A percentile compares a stretch with the other conserved stretches of the same genome.
phyloP scores from a whole-genome alignment of 92 coral and sea anemone genomes.

The Heteractis magnifica region DNA sequence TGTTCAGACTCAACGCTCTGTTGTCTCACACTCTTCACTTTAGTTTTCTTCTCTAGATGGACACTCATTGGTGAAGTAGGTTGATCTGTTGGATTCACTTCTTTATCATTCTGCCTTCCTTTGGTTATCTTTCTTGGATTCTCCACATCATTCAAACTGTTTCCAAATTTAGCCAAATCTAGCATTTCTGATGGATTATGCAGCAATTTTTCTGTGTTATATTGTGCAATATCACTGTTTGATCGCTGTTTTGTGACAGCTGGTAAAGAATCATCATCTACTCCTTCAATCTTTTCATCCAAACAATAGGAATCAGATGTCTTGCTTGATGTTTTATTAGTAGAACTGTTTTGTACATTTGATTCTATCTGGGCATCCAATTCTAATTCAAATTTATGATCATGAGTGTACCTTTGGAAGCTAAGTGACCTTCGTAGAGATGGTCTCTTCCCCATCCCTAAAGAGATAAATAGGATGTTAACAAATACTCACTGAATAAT shows the following conservation, averaged over 20 bases:
- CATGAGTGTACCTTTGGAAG: conserved; percentile 37
- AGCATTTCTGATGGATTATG: background rate
- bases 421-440: conserved; percentile 60
- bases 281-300: background rate
- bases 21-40: conserved; percentile 43
- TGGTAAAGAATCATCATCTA: background rate
- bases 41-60: conserved; percentile 6
- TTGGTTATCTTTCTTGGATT: background rate
- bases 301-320: background rate
- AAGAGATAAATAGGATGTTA: background rate
- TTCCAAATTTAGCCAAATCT: background rate
- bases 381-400: conserved; percentile 34
- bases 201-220: background rate
- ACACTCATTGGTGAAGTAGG: conserved; percentile 8
- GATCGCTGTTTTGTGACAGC: conserved; percentile 36
- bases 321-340: background rate
- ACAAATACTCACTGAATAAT: background rate
- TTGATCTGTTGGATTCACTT: background rate
- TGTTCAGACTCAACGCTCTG: conserved; percentile 76
- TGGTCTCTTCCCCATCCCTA: conserved; percentile 41
- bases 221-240: conserved; percentile 40
- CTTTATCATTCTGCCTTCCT: background rate
- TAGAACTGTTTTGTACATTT: background rate
- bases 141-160: background rate
- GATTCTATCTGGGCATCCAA: conserved; percentile 31